phyloP scores from a whole-genome alignment of 2,888 invertebrate species.

The Drosophila anomelani region DNA sequence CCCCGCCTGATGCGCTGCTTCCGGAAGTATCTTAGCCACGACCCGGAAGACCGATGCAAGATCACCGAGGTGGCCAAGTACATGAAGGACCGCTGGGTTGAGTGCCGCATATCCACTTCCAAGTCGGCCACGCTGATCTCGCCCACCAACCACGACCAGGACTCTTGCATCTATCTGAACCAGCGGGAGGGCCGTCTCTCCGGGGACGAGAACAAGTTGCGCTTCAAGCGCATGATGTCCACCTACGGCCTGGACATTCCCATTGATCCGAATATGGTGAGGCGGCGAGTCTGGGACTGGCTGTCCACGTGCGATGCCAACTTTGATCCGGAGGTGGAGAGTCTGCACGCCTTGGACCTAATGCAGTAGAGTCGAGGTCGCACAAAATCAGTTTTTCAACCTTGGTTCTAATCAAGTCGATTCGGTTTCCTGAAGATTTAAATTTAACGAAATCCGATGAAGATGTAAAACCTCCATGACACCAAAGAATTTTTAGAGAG shows the following conservation, averaged over 20 bases:
- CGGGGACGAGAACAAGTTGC: constrained; percentile 86
- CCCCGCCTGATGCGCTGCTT: constrained; percentile 89
- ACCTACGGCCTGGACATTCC: constrained; percentile 88
- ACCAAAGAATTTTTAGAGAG: constrained; percentile 14
- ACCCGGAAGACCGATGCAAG: constrained; percentile 88
- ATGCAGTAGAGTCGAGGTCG: constrained; percentile 51
- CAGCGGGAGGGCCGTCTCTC: constrained; percentile 86
- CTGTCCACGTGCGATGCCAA: constrained; percentile 86
- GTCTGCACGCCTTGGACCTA: constrained; percentile 77
- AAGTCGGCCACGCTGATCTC: constrained; percentile 85
- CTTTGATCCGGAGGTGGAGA: constrained; percentile 83
- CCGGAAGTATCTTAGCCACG: constrained; percentile 89
- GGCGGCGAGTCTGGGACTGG: constrained; percentile 89
- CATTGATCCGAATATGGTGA: constrained; percentile 87
- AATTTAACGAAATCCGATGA: not conserved
- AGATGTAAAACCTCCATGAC: not conserved
- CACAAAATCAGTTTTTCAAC: constrained; percentile 8
- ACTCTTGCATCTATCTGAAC: constrained; percentile 86
- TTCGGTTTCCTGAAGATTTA: not conserved
- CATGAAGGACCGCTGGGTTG: constrained; percentile 87
- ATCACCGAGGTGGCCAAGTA: constrained; percentile 87
- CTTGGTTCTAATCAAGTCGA: not conserved
- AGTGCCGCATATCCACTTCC: constrained; percentile 85
- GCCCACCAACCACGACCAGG: constrained; percentile 83
- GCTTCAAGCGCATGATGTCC: constrained; percentile 86